A percentile compares a stretch with the other conserved stretches of the same genome.
These are phyloP conservation scores for Alfaro cultratus DNA, from an alignment of 2,797 vertebrate species.

Conservation along the genomic window DNA sequence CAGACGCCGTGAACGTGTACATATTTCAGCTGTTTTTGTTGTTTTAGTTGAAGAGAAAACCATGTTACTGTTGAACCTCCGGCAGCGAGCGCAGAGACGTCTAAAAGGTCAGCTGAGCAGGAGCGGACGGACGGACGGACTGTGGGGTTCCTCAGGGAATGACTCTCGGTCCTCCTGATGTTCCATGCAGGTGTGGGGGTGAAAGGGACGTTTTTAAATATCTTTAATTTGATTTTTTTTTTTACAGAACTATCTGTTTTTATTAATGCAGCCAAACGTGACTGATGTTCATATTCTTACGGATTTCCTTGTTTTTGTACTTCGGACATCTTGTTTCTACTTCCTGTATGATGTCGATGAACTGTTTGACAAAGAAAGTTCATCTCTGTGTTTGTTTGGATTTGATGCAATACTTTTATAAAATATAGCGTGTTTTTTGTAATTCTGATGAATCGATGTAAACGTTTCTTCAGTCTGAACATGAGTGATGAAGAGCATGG, in stretches of 20 bases:
- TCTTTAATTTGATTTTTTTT: background rate
- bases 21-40: slow-evolving; percentile 20
- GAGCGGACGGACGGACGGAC: background rate
- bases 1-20: background rate
- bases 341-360: slow-evolving; percentile 35
- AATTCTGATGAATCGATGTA: slow-evolving; percentile 44
- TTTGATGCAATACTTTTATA: slow-evolving; percentile 71
- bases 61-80: slow-evolving; percentile 1
- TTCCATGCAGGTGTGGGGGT: slow-evolving; percentile 23
- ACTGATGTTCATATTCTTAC: slow-evolving; percentile 10
- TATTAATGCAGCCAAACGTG: slow-evolving; percentile 23
- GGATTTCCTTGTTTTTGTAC: slow-evolving; percentile 25
- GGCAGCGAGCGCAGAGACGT: background rate
- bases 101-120: background rate
- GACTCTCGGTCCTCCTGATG: background rate
- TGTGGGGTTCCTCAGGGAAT: slow-evolving; percentile 47
- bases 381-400: slow-evolving; percentile 54
- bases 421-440: slow-evolving; percentile 53
- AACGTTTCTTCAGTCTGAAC: background rate
- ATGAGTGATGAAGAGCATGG: background rate
- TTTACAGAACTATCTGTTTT: slow-evolving; percentile 10
- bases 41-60: slow-evolving; percentile 26
- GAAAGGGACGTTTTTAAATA: slow-evolving; percentile 28
- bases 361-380: slow-evolving; percentile 29
- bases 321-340: slow-evolving; percentile 36